Conservation (phyloP, 2,113 vertebrate species). For the Melanerpes formicivorus region DNA sequence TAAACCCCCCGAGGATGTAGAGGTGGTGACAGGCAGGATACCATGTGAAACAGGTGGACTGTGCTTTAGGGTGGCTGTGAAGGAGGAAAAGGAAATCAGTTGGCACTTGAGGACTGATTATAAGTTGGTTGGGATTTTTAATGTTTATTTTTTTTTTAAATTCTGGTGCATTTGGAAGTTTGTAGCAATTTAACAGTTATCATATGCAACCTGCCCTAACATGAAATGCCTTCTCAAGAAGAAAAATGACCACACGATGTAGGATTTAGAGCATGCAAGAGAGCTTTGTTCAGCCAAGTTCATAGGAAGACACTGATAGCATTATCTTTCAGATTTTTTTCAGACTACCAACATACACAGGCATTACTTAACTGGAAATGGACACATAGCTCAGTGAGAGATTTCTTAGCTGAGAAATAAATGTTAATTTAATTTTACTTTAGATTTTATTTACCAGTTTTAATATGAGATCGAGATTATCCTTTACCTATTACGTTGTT, state of each 20-base stretch:
- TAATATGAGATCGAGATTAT: background rate
- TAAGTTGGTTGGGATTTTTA: background rate
- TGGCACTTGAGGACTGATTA: background rate
- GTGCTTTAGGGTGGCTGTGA: background rate
- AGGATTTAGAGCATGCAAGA: background rate
- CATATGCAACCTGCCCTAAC: background rate
- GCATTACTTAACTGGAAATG: background rate
- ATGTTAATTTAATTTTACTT: background rate
- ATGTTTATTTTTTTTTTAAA: background rate
- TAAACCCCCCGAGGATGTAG: background rate
- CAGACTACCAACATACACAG: background rate
- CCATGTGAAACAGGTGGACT: background rate
- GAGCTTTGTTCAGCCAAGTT: background rate
- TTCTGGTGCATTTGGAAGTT: background rate
- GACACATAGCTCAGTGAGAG: background rate
- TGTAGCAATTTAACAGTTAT: background rate
- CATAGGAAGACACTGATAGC: background rate
- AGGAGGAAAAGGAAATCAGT: background rate
- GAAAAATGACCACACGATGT: accelerated
- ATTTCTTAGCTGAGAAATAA: background rate
- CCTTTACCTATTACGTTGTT: background rate
- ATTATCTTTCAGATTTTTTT: background rate
- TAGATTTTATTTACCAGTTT: background rate
- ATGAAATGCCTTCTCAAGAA: background rate
- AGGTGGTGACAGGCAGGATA: background rate